Evolutionary conservation across 2,888 invertebrate genomes (phyloP), one percentile per base, ranked within the genome.

Genomic region (Melitaea athalia): DNA sequence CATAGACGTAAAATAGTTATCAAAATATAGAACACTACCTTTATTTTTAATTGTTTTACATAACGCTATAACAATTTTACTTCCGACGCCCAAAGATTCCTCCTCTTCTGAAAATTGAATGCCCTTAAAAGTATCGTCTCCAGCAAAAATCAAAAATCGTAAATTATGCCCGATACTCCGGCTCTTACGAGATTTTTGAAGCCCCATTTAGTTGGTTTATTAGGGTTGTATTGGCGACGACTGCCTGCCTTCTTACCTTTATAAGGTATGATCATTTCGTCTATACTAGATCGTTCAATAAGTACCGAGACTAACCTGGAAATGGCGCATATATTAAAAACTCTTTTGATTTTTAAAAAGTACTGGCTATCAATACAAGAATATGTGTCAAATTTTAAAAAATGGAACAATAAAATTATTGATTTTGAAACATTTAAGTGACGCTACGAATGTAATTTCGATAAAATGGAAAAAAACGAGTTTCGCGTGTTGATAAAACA

Each of bases 241-340:
- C 59, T 68, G 1, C 77, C 79, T 31, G 79, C 77, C 70, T 73
- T 76, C n/a, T 61, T 72, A 0, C 78, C 78, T 68, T 79, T 80
- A 59, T 79, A 80, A 8, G 74, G 73, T 7, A 79, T 68, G 72
- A 81, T 77, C 75, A 77, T 76, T 68, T 81, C 77, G 67, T 79
- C 79, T 8, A 80, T 72, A 49, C 72, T 68, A 67, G n/a, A n/a
- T n/a, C n/a, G n/a, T n/a, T n/a, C n/a, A n/a, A n/a, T n/a, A n/a
- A n/a, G n/a, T n/a, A n/a, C n/a, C n/a, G n/a, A n/a, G n/a, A n/a
- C n/a, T n/a, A n/a, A n/a, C n/a, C n/a, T n/a, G n/a, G n/a, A n/a
- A n/a, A n/a, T n/a, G n/a, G n/a, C n/a, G n/a, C n/a, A n/a, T n/a
- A n/a, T n/a, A n/a, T n/a, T n/a, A n/a, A n/a, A n/a, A n/a, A n/a